Evolutionary conservation across 2,113 vertebrate species (phyloP), one percentile per base, ranked within the genome.

Genomic region (Plecotus auritus): DNA sequence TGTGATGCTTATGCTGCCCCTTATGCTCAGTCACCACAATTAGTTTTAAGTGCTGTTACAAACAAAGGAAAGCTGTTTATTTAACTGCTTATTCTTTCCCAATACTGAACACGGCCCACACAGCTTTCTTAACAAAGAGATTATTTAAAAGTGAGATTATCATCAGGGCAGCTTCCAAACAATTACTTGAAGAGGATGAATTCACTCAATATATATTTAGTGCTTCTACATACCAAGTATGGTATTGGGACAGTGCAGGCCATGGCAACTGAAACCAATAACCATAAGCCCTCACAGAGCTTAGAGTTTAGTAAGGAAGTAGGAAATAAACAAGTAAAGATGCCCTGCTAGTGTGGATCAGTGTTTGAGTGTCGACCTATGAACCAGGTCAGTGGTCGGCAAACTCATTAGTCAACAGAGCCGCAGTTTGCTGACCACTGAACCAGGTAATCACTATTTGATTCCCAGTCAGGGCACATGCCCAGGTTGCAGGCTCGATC

Each of bases 1-100:
- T 80, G 80, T 87, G 92, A 85, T 87, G 80, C 76, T 90, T 77
- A 74, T 35, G 83, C 74, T 89, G 70, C 59, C 90, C 77, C 40
- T 90, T 90, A 73, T 69, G 64, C 70, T 95, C 83, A 84, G 83
- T 83, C 67, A 76, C 64, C 88, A 83, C 80, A 78, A 73, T 96
- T 93, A 93, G 70, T 76, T 93, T 92, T 77, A 95, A 96, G 51
- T 35, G 78, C 56, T 77, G 16, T 86, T 97, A 89, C 85, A 95
- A 96, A 84, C 17, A 11, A 86, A 69, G 66, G 35, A 64, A 92
- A 95, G 51, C 76, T 91, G 56, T 92, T 95, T 56, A 91, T 93
- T 89, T 61, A 89, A 67, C 64, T 78, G 3, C 51, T 87, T 81
- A 87, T 35, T 91, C 54, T 59, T 94, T 81, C 66, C 96, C 93